These are phyloP conservation scores for Pundamilia nyererei DNA, from an alignment of 2,113 vertebrate genomes.

Conservation along the genomic window DNA sequence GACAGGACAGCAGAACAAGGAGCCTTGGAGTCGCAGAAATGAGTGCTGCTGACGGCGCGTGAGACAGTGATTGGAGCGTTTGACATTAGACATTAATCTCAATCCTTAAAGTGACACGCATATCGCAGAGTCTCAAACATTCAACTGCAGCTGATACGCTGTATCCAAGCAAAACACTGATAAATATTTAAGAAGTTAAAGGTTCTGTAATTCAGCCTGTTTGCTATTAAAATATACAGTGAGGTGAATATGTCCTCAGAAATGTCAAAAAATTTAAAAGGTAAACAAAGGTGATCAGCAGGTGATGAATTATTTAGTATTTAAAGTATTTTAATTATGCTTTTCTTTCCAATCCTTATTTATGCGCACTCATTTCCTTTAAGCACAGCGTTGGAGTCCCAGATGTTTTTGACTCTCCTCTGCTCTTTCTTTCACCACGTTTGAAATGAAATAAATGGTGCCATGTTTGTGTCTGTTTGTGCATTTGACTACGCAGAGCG, in stretches of 20 bases:
- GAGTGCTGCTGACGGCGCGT: background rate
- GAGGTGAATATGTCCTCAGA: background rate
- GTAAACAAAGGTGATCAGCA: background rate
- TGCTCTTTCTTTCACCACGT: background rate
- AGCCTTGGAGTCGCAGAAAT: background rate
- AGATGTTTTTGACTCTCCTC: background rate
- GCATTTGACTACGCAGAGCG: background rate
- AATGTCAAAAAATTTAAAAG: too few relatives aligned
- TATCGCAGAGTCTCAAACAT: background rate
- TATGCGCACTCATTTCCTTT: background rate
- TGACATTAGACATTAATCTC: constrained; percentile 5
- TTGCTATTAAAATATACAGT: background rate
- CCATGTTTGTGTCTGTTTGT: background rate
- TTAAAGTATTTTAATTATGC: background rate
- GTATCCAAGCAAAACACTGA: background rate
- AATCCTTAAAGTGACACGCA: background rate
- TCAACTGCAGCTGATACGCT: background rate
- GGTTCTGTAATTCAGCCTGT: background rate
- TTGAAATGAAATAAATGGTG: background rate
- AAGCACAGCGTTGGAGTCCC: background rate
- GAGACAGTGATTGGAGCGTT: background rate
- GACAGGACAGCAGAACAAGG: constrained; percentile 2
- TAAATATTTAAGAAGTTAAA: background rate
- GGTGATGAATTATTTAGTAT: background rate
- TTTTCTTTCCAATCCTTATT: background rate